Evolutionary conservation across 2,888 invertebrate genomes (phyloP).

Genomic region (Hypercompe scribonia): DNA sequence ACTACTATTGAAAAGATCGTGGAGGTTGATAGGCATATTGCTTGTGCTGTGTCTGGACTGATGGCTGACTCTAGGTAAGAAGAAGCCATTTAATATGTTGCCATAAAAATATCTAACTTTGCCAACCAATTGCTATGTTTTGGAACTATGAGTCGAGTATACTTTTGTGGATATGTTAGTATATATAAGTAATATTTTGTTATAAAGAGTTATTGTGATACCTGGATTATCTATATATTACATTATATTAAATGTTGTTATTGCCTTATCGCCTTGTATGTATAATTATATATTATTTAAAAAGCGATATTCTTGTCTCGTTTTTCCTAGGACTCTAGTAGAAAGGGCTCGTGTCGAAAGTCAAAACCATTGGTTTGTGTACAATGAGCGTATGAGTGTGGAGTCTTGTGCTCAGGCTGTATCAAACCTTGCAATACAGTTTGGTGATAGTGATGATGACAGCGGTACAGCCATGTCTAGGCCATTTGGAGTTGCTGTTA

Average conservation of each 20-base stretch:
- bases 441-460: constrained; percentile 99
- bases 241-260: too few relatives aligned
- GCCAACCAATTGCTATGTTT: background rate
- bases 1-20: constrained; percentile 99
- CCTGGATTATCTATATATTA: too few relatives aligned
- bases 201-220: background rate
- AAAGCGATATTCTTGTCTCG: background rate
- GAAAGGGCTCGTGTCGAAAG: constrained; percentile 98
- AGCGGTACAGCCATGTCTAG: constrained; percentile 98
- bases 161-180: too few relatives aligned
- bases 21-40: constrained; percentile 99
- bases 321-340: constrained; percentile 90
- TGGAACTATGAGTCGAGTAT: background rate
- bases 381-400: constrained; percentile 98
- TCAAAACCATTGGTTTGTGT: constrained; percentile 99
- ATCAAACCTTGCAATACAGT: constrained; percentile 99
- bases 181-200: too few relatives aligned
- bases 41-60: constrained; percentile 98
- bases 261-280: too few relatives aligned
- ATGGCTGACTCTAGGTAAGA: constrained; percentile 97
- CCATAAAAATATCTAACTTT: background rate
- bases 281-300: background rate
- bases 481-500: constrained; percentile 99
- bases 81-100: background rate
- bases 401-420: constrained; percentile 99